A percentile compares a stretch with the other conserved stretches of the same genome.
Conservation (phyloP, 2,113 vertebrate genomes). For the Pipra filicauda region DNA sequence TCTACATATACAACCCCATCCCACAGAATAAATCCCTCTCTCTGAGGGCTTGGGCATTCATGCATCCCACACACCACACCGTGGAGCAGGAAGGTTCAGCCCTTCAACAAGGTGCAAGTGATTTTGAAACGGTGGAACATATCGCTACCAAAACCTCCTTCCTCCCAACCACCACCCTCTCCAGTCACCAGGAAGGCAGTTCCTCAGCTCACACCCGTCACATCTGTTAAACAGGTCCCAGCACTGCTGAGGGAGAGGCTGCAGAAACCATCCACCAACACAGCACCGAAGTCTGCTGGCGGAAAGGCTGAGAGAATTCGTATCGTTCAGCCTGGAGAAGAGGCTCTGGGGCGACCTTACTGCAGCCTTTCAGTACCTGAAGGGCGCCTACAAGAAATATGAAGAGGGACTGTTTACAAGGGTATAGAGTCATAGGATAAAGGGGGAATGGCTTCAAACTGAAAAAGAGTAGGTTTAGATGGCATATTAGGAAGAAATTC, state of each 20-base stretch:
- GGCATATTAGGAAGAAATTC: neutral
- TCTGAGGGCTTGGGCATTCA: neutral
- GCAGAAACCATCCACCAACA: neutral
- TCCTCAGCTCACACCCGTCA: neutral
- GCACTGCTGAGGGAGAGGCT: rapidly evolving
- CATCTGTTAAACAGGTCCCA: neutral
- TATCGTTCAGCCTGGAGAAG: neutral
- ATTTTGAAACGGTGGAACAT: neutral
- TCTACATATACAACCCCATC: neutral
- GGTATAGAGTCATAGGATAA: neutral
- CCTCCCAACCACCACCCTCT: neutral
- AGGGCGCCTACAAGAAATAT: neutral
- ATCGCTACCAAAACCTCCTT: neutral
- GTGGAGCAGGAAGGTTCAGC: neutral
- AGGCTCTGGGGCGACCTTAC: neutral
- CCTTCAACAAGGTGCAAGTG: neutral
- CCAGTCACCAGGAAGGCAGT: rapidly evolving
- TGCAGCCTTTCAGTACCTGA: neutral
- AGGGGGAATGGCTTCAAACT: too few relatives aligned
- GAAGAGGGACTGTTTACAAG: neutral
- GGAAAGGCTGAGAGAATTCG: neutral
- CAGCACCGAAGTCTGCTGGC: neutral
- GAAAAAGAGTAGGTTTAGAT: neutral
- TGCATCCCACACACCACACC: neutral
- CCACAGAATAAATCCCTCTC: neutral